Evolutionary conservation across 2,888 invertebrate genomes (phyloP), one percentile per base, ranked within the genome.

Genomic region (Lasius fuliginosus): DNA sequence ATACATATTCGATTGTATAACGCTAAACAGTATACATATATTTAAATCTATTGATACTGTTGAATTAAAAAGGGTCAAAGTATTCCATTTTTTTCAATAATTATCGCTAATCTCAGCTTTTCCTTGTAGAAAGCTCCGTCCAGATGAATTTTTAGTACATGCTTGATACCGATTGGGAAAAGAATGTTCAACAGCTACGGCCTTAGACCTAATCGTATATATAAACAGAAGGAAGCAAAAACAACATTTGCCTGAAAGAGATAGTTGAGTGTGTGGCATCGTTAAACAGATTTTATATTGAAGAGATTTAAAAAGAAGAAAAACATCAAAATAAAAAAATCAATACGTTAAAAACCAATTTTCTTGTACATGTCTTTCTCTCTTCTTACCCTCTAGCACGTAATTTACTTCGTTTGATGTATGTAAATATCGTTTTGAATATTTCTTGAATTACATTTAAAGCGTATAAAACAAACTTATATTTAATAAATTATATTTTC

Each of bases 261-360:
- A 93, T 93, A 92, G 92, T 93, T 93, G 93, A 93, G 91, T 93
- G 93, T 92, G 93, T 93, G 94, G 93, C 94, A 94, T 94, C 94
- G 93, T 94, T 94, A 93, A 93, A 94, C 92, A 95, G 94, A 94
- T 95, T 95, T 95, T 95, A 94, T 95, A 94, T 94, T 92, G 92
- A 94, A 94, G 93, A 94, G 93, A 94, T 94, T 93, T 92, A 93
- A 93, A 92, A 91, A 92, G 49, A 69, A 23, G 71, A 92, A 91
- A 93, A 93, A 91, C 92, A 94, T 93, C 93, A 93, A 92, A 94
- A 94, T 93, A 94, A 94, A 53, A 49, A 53, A 94, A 92, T 92
- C 91, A 92, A 91, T 92, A 89, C 89, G 89, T 93, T 93, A 93
- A 94, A 93, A 94, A 92, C 91, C 91, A 91, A 92, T 86, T 86